Base-by-base conservation (phyloP, 2,797 vertebrate species). In the Carapus acus region DNA sequence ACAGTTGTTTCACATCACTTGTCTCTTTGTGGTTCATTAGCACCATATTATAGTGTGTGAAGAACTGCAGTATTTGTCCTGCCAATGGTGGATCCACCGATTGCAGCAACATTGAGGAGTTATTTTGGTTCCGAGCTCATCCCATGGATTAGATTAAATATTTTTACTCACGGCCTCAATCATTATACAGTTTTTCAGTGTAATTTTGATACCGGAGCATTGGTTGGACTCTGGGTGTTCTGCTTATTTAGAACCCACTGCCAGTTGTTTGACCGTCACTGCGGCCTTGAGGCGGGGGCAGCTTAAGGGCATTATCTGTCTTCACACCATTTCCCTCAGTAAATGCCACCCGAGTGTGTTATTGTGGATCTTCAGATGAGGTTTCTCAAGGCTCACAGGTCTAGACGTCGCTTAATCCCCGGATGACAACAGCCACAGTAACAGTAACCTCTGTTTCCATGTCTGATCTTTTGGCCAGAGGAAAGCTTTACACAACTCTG, bases 201-300 rank as follows among this genome's bases (percentile, higher is more conserved):
- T n/a, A n/a, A n/a, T n/a, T 17, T 19, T 8, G 41, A 23, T 11
- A 14, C 13, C 5, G n/a, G 8, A 6, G 12, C 13, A 29, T 33
- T 54, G 16, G 4, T 23, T 34, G n/a, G 20, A 17, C n/a, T 31
- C 41, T 36, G 9, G 22, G 8, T 58, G 6, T 13, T 6, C 12
- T 1, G 31, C 1, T 5, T 64, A 22, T 60, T 22, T 63, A 43
- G 9, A 57, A 53, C 33, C 43, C 17, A 1, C 52, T 38, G 14
- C 41, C 54, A 4, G n/a, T 48, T 64, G 34, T 69, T 50, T 61
- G 23, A 19, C 40, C 31, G 43, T 31, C 38, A 2, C 2, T 65
- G 31, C 54, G 49, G 43, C 51, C 40, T 47, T 67, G 20, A 11
- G 41, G 13, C 14, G 18, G 22, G 12, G 36, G 33, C 12, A 50